Evolutionary conservation across 2,888 invertebrate species (phyloP), one percentile per base, ranked within the genome.

Genomic region (Emmelina monodactyla): DNA sequence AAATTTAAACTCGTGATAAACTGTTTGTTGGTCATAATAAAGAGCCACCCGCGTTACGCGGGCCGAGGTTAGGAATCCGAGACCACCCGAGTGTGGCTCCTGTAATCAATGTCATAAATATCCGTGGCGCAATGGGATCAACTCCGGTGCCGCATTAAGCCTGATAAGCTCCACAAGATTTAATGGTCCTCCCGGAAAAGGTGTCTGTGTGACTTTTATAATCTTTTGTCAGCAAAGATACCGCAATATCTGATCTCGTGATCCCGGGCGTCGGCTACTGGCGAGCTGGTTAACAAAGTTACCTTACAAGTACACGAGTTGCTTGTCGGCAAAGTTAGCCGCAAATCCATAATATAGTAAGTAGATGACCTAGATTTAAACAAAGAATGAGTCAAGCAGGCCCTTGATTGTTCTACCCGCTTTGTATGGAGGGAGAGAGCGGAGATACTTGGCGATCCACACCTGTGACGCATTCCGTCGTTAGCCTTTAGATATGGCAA

Each of bases 81-180:
- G 75, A 72, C 76, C 73, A 75, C 75, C 76, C 62, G 63, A 61
- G 62, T 51, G 56, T 38, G 37, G 47, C 49, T 49, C 46, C 44
- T 45, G 51, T 58, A 58, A 55, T 58, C 58, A 51, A 55, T 56
- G 61, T 62, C 65, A 56, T 75, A 71, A 76, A 75, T 69, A 65
- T 59, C 49, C 41, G 53, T 69, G 68, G 64, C 67, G 71, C 62
- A 75, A 72, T 53, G 43, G 60, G 69, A 71, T 73, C 62, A 69
- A 61, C 61, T 49, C 52, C 45, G 50, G 50, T 51, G 53, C 49
- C 45, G 47, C 50, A 38, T 41, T 61, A 63, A 66, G 58, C 61
- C 53, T 58, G 70, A 71, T 75, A 72, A 73, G 61, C 56, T 41
- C 35, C 37, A 49, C 45, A 46, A 43, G 45, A 50, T 45, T n/a